A percentile compares a stretch with the other conserved stretches of the same genome.
Evolutionary conservation across 2,888 invertebrate species (phyloP).

Genomic region (Cistogaster globosa): DNA sequence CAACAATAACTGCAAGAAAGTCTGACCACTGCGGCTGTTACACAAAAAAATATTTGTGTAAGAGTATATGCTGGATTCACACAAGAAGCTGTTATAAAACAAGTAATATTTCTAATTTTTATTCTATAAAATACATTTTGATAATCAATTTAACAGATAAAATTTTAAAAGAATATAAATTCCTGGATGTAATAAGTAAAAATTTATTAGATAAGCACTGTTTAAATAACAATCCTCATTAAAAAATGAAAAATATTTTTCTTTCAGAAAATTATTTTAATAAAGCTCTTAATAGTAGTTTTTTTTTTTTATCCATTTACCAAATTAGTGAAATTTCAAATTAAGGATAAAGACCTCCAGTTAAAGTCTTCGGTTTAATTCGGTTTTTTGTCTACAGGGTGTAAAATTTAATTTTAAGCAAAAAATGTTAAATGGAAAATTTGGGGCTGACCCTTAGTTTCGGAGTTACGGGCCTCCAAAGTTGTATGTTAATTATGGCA

Average conservation of each 20-base stretch:
- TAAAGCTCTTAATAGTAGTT: too few species aligned
- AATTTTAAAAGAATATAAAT: background rate
- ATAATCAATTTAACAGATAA: constrained; percentile 27
- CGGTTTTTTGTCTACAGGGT: too few species aligned
- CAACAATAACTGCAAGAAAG: constrained; percentile 43
- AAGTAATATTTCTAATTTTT: constrained; percentile 70
- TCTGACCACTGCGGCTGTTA: constrained; percentile 25
- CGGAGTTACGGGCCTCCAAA: too few species aligned
- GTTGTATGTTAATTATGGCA: too few species aligned
- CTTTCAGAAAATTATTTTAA: background rate
- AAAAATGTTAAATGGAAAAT: too few species aligned
- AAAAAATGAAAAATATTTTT: background rate
- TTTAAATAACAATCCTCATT: background rate
- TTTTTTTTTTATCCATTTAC: too few species aligned
- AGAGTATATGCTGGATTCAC: constrained; percentile 29
- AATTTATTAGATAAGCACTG: background rate
- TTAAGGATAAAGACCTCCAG: too few species aligned
- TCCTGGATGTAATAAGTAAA: too few species aligned
- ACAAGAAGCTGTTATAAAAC: constrained; percentile 66
- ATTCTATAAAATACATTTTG: constrained; percentile 42
- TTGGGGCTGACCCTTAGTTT: too few species aligned
- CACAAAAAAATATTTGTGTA: constrained; percentile 44
- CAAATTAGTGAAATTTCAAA: too few species aligned
- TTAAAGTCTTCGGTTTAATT: too few species aligned
- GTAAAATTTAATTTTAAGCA: too few species aligned